Conservation (phyloP, 2,797 vertebrate genomes). For the Rousettus madagascariensis region DNA sequence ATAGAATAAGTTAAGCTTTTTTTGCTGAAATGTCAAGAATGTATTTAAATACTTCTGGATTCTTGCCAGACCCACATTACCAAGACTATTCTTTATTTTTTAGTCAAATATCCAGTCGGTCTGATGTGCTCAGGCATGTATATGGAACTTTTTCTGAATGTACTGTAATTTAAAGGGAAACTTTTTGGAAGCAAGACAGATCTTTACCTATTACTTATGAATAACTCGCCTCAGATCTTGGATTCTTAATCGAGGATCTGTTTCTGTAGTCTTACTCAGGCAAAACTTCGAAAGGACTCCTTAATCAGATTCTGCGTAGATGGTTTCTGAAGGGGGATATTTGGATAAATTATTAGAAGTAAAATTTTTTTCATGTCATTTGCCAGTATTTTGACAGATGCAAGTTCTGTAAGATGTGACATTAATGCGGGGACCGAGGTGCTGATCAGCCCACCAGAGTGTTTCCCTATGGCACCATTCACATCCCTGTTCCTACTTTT, state of each 20-base stretch:
- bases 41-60: constrained; percentile 58
- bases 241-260: constrained; percentile 57
- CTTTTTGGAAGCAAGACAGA: constrained; percentile 49
- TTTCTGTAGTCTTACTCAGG: constrained; percentile 55
- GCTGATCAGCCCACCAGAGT: neutral
- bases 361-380: neutral
- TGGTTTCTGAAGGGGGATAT: constrained; percentile 52
- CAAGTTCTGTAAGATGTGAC: neutral
- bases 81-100: constrained; percentile 44
- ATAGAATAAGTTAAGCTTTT: constrained; percentile 56
- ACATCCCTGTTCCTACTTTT: constrained; percentile 9
- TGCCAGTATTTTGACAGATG: neutral
- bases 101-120: constrained; percentile 46
- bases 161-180: constrained; percentile 25
- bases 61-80: constrained; percentile 41
- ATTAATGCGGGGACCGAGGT: neutral
- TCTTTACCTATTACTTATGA: constrained; percentile 38
- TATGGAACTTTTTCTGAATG: constrained; percentile 58
- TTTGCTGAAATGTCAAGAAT: constrained; percentile 59
- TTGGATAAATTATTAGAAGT: constrained; percentile 66
- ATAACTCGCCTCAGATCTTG: constrained; percentile 43
- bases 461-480: neutral
- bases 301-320: constrained; percentile 44
- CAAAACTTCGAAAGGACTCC: constrained; percentile 48
- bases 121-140: neutral